These are phyloP conservation scores for Scortum barcoo DNA, from an alignment of 2,113 vertebrate genomes.

Conservation along the genomic window DNA sequence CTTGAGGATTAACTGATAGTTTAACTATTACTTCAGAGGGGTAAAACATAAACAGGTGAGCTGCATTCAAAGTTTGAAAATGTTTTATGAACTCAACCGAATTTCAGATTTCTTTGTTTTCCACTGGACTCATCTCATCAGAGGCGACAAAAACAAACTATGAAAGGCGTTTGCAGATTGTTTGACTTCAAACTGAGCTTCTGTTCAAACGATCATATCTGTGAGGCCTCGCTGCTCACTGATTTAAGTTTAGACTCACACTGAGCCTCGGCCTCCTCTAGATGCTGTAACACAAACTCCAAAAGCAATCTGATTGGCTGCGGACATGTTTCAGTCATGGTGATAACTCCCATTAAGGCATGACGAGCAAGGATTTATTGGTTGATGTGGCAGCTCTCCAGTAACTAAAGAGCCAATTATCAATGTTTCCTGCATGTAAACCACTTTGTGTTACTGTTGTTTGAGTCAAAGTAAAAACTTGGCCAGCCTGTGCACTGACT, in stretches of 20 bases:
- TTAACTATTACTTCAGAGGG: too few relatives aligned
- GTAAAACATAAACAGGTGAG: not conserved
- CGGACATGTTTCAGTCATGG: not conserved
- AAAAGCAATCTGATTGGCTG: not conserved
- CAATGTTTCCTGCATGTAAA: conserved; percentile 1
- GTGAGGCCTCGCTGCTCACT: too few relatives aligned
- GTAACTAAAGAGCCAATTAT: conserved; percentile 5
- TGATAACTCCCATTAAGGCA: not conserved
- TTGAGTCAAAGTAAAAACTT: conserved; percentile 5
- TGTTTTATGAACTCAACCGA: not conserved
- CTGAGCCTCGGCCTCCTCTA: not conserved
- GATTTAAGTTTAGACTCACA: too few relatives aligned
- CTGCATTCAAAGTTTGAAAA: too few relatives aligned
- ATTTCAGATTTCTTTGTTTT: not conserved
- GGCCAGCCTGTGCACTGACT: not conserved
- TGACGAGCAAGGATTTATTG: not conserved
- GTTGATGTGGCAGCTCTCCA: conserved; percentile 12
- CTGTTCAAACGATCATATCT: too few relatives aligned
- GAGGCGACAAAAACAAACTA: not conserved
- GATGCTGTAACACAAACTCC: not conserved
- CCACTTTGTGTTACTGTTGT: not conserved
- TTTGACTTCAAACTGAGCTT: too few relatives aligned
- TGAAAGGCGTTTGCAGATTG: not conserved
- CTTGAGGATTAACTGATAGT: not conserved
- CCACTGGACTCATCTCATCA: not conserved